Conservation (phyloP, 2,888 invertebrate genomes). For the Hedychridium roseum region DNA sequence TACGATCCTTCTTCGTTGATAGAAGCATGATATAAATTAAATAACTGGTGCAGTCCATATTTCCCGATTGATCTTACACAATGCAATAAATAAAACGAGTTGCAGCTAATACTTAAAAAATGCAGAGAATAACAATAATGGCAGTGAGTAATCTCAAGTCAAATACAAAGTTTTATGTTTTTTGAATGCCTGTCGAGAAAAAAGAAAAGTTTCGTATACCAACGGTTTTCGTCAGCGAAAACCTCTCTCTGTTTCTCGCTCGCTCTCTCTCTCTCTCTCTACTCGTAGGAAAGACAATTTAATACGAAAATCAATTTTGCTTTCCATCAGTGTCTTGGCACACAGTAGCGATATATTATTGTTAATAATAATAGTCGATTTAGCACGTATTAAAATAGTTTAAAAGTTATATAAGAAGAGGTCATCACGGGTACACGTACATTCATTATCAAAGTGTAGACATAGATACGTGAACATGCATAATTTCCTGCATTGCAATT, state of each 20-base stretch:
- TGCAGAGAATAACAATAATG: slow-evolving; percentile 47
- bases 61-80: slow-evolving; percentile 25
- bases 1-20: slow-evolving; percentile 19
- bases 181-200: too few relatives aligned
- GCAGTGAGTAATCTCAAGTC: slow-evolving; percentile 53
- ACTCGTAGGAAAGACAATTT: too few relatives aligned
- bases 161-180: slow-evolving; percentile 15
- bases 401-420: slow-evolving; percentile 27
- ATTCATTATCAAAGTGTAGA: slow-evolving; percentile 9
- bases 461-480: slow-evolving; percentile 21
- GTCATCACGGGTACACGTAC: slow-evolving; percentile 7
- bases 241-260: too few relatives aligned
- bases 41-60: slow-evolving; percentile 16
- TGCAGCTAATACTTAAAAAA: slow-evolving; percentile 30
- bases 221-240: too few relatives aligned
- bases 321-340: slow-evolving; percentile 37
- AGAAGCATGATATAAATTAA: slow-evolving; percentile 27
- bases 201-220: too few relatives aligned
- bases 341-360: slow-evolving; percentile 30
- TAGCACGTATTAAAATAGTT: slow-evolving; percentile 45
- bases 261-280: too few relatives aligned
- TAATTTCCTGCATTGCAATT: slow-evolving; percentile 17
- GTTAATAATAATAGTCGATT: slow-evolving; percentile 30
- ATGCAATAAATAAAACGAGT: slow-evolving; percentile 40
- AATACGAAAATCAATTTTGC: too few relatives aligned